Conservation (phyloP, 64 coral and sea anemone genomes). For the Montipora cactus region DNA sequence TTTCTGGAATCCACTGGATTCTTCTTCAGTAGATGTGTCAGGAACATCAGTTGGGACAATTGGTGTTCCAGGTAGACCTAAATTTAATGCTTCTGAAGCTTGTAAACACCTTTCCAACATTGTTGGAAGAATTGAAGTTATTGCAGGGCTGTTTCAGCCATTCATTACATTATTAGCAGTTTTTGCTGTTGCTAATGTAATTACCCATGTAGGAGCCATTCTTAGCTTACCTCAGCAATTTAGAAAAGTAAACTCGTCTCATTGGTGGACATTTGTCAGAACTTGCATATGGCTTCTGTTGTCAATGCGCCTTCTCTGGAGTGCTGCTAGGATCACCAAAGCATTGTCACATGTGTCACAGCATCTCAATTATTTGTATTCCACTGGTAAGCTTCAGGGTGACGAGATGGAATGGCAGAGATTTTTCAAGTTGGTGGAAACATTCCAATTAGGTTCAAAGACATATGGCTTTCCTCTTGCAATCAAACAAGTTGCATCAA, state of each 20-base stretch:
- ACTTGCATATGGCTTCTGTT: constrained; percentile 89
- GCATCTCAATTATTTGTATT: constrained; percentile 85
- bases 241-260: constrained; percentile 51
- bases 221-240: constrained; percentile 45
- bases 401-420: constrained; percentile 79
- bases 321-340: constrained; percentile 73
- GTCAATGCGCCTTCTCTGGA: constrained; percentile 84
- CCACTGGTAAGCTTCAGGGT: constrained; percentile 73
- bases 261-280: constrained; percentile 92
- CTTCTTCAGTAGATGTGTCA: not conserved
- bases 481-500: constrained; percentile 85
- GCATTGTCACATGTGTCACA: constrained; percentile 70
- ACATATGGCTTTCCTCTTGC: constrained; percentile 96
- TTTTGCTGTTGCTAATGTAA: constrained; percentile 91
- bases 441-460: constrained; percentile 74
- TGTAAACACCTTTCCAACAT: constrained; percentile 79
- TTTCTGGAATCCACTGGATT: not conserved
- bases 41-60: constrained; percentile 47
- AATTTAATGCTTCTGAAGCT: constrained; percentile 72
- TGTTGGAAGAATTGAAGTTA: constrained; percentile 77
- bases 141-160: constrained; percentile 76
- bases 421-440: constrained; percentile 82
- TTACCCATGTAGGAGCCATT: constrained; percentile 88
- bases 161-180: constrained; percentile 84
- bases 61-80: constrained; percentile 48